phyloP scores from a whole-genome alignment of 1,140 invertebrate genomes.

The Heliothis subflexa region DNA sequence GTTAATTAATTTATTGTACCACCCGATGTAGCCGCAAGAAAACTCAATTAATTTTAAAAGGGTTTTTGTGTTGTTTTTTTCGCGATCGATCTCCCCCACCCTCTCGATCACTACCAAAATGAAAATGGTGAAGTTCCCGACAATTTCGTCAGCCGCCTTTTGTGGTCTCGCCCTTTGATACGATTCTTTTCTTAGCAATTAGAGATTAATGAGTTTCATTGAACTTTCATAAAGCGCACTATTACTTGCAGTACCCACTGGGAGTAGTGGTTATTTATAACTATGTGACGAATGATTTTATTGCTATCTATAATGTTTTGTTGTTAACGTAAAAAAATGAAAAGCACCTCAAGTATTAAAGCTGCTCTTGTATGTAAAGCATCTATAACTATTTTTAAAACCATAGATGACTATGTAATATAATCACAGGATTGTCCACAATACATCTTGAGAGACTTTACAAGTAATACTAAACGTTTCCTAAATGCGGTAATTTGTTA shows the following conservation, averaged over 20 bases:
- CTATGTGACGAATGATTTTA: too few relatives aligned
- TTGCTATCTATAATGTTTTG: neutral
- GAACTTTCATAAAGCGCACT: slow-evolving; percentile 42
- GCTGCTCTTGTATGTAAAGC: too few relatives aligned
- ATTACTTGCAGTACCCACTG: neutral
- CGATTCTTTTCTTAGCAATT: slow-evolving; percentile 72
- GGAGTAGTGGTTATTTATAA: neutral
- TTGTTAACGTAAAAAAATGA: neutral
- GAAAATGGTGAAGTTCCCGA: slow-evolving; percentile 75
- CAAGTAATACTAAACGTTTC: slow-evolving; percentile 23
- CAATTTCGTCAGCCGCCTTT: slow-evolving; percentile 70
- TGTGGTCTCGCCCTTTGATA: slow-evolving; percentile 67
- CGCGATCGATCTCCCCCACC: slow-evolving; percentile 62
- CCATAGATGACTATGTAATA: slow-evolving; percentile 1
- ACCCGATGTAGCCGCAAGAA: slow-evolving; percentile 83
- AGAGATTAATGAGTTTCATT: slow-evolving; percentile 74
- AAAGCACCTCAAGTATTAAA: too few relatives aligned
- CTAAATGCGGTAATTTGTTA: slow-evolving; percentile 39
- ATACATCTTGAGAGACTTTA: slow-evolving; percentile 11
- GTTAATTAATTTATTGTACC: slow-evolving; percentile 86
- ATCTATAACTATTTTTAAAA: neutral
- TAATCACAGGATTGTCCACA: neutral
- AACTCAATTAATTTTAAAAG: slow-evolving; percentile 87
- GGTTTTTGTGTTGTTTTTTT: slow-evolving; percentile 85
- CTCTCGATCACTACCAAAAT: slow-evolving; percentile 66